A percentile compares a stretch with the other conserved stretches of the same genome.
Evolutionary conservation across 2,888 invertebrate genomes (phyloP).

Genomic region (Leptinotarsa peninsularis): DNA sequence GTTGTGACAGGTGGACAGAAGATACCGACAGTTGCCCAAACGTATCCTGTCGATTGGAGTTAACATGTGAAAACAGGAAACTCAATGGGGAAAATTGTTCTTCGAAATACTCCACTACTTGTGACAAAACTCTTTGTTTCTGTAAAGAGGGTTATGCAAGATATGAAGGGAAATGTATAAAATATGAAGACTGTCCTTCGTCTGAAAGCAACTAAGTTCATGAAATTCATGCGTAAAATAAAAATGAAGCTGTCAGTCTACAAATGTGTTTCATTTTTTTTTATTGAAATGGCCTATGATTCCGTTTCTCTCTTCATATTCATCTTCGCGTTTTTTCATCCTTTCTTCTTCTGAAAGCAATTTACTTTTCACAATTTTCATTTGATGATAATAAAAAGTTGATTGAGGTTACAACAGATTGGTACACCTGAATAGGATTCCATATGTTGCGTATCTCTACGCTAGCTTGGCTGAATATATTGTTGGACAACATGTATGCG

Average conservation of each 20-base stretch:
- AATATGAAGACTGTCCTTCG: background rate
- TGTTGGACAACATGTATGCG: too few species aligned
- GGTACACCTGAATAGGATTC: too few species aligned
- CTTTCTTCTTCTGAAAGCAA: too few species aligned
- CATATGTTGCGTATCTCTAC: too few species aligned
- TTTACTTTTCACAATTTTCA: too few species aligned
- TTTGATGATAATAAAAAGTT: too few species aligned
- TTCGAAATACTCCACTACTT: background rate
- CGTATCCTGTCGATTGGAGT: background rate
- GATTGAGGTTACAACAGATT: too few species aligned
- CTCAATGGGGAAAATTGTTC: background rate
- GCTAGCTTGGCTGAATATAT: too few species aligned
- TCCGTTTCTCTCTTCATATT: too few species aligned
- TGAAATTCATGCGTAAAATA: background rate
- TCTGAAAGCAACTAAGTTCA: background rate
- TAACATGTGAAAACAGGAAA: background rate
- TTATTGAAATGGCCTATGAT: too few species aligned
- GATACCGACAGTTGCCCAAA: background rate
- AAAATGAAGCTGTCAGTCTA: background rate
- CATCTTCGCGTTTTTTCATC: too few species aligned
- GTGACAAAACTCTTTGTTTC: background rate
- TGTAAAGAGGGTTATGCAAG: background rate
- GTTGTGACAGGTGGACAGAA: background rate
- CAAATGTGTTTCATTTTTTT: background rate
- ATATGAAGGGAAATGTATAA: background rate